These are phyloP conservation scores for Desmophyllum pertusum DNA, from an alignment of 92 coral and sea anemone genomes.

Conservation along the genomic window DNA sequence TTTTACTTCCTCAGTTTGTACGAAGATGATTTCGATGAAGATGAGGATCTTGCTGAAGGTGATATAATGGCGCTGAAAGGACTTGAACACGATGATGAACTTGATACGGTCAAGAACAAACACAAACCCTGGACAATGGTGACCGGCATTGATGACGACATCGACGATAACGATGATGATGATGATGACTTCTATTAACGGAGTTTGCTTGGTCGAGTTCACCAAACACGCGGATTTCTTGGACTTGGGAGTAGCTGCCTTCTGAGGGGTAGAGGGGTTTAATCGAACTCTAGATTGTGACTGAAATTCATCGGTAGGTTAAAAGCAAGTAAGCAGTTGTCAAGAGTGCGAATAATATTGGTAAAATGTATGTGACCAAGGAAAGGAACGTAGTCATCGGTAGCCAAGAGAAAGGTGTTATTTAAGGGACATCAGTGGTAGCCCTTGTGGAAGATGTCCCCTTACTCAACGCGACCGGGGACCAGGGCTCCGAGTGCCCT, in stretches of 20 bases:
- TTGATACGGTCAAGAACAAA: slow-evolving; percentile 30
- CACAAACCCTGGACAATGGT: slow-evolving; percentile 83
- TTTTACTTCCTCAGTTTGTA: slow-evolving; percentile 23
- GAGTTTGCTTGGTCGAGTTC: not conserved
- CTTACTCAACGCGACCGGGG: not conserved
- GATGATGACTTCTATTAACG: slow-evolving; percentile 34
- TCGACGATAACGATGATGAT: slow-evolving; percentile 47
- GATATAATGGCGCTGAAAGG: slow-evolving; percentile 76
- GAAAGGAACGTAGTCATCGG: not conserved
- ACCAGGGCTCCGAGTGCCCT: not conserved
- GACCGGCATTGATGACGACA: slow-evolving; percentile 67
- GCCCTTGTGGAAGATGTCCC: not conserved
- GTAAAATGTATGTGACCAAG: not conserved
- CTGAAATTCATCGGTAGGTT: not conserved
- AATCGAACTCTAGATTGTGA: not conserved
- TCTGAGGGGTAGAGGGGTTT: not conserved
- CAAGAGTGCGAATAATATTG: not conserved
- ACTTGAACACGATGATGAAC: slow-evolving; percentile 44
- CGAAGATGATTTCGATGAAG: slow-evolving; percentile 91
- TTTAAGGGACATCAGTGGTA: not conserved
- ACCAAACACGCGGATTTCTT: not conserved
- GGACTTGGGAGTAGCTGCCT: not conserved
- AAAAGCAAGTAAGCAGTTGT: not conserved
- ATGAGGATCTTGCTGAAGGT: slow-evolving; percentile 81
- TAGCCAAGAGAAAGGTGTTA: not conserved